Evolutionary conservation across 2,888 invertebrate species (phyloP).

Genomic region (Aricia artaxerxes): DNA sequence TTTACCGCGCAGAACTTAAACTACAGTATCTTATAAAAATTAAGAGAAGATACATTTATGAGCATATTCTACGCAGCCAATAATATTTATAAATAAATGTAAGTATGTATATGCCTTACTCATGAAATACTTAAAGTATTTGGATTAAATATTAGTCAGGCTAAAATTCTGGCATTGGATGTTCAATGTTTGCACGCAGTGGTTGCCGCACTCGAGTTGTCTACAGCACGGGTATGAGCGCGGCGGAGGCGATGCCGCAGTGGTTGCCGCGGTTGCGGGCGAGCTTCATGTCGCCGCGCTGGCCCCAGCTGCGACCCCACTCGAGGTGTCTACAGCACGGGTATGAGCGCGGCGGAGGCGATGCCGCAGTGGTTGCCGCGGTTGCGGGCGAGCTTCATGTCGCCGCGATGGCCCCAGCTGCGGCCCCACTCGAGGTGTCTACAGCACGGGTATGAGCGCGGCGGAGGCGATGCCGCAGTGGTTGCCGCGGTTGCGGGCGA

Average conservation of each 20-base stretch:
- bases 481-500: slow-evolving; percentile 90
- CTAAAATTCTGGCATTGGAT: too few species aligned
- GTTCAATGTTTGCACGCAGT: not conserved
- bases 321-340: slow-evolving; percentile 50
- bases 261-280: slow-evolving; percentile 89
- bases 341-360: slow-evolving; percentile 89
- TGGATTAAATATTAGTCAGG: too few species aligned
- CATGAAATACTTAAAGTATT: too few species aligned
- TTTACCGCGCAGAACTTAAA: too few species aligned
- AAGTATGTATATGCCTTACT: too few species aligned
- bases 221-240: slow-evolving; percentile 84
- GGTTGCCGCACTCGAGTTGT: not conserved
- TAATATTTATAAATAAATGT: too few species aligned
- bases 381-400: slow-evolving; percentile 93
- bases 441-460: slow-evolving; percentile 85
- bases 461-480: slow-evolving; percentile 91
- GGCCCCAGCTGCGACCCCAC: too few species aligned
- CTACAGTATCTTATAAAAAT: too few species aligned
- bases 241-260: slow-evolving; percentile 90
- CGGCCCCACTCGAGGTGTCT: not conserved
- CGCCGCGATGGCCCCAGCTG: slow-evolving; percentile 97
- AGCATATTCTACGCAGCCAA: too few species aligned
- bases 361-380: slow-evolving; percentile 91
- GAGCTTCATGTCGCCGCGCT: slow-evolving; percentile 95
- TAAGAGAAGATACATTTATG: too few species aligned